These are phyloP conservation scores for Lathronympha strigana DNA, from an alignment of 2,888 invertebrate genomes.

Conservation along the genomic window DNA sequence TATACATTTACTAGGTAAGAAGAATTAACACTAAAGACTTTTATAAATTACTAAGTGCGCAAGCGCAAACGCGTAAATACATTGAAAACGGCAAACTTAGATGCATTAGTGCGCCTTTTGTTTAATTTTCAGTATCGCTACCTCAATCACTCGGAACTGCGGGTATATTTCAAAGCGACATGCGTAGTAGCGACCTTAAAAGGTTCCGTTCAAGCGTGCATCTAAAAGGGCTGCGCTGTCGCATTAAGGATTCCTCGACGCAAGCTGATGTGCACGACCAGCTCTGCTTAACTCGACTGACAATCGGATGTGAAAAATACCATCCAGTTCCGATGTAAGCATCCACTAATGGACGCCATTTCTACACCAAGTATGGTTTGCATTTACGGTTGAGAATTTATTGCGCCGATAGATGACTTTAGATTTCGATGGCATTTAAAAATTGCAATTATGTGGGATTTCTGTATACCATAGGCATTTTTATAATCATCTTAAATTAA, in stretches of 20 bases:
- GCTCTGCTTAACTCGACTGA: slow-evolving; percentile 48
- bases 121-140: slow-evolving; percentile 48
- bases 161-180: slow-evolving; percentile 55
- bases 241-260: slow-evolving; percentile 49
- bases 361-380: slow-evolving; percentile 33
- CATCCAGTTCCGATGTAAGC: slow-evolving; percentile 46
- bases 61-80: slow-evolving; percentile 22
- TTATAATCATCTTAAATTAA: slow-evolving; percentile 24
- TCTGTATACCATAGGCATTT: not conserved
- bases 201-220: slow-evolving; percentile 55
- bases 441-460: slow-evolving; percentile 27
- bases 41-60: slow-evolving; percentile 1
- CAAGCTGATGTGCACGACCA: slow-evolving; percentile 48
- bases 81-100: slow-evolving; percentile 24
- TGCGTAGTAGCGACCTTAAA: slow-evolving; percentile 58
- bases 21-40: slow-evolving; percentile 9
- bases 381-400: slow-evolving; percentile 35
- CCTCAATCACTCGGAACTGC: slow-evolving; percentile 53
- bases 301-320: slow-evolving; percentile 51
- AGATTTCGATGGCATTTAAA: slow-evolving; percentile 34
- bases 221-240: slow-evolving; percentile 59
- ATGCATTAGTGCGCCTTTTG: slow-evolving; percentile 39
- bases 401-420: slow-evolving; percentile 33
- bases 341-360: slow-evolving; percentile 40
- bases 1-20: slow-evolving; percentile 8